Evolutionary conservation across 1,140 invertebrate species (phyloP), one percentile per base, ranked within the genome.

Genomic region (Plectrocnemia conspersa): DNA sequence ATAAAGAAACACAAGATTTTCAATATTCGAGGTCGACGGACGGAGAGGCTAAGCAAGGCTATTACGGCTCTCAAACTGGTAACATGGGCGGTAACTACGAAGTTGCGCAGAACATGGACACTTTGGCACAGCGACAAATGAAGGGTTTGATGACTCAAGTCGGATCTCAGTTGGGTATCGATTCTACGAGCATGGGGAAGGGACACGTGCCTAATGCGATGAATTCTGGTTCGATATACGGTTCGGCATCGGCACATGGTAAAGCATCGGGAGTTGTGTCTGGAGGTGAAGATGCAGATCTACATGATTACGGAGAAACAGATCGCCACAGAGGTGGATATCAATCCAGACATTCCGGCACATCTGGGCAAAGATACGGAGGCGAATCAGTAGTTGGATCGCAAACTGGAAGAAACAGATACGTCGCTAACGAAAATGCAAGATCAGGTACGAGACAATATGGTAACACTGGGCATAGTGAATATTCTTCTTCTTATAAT

Each of bases 1-100:
- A 73, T 49, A 69, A 66, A 63, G 74, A 76, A 62, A 74, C 66
- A 48, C 72, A 76, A 64, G 71, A 76, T 22, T 76, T 76, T 47
- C 64, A 76, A 56, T 76, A 67, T 58, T 71, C 72, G 2, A 68
- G 74, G 64, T 74, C 72, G 48, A 73, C 71, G 10, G 61, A 68
- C 0, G 72, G 73, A 41, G 73, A 71, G 25, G 62, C 36, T 7
- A 73, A 73, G 58, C 66, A 71, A 11, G 73, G 73, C 11, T 74
- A 54, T 29, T 76, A 74, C 52, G 71, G 66, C 3, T 67, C 72
- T 19, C 72, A 74, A 52, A 67, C 70, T 55, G 74, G 74, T 1
- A 76, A 76, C 46, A 73, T 74, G 71, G 72, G 72, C 13, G 74
- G 74, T 1, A 76, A 76, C 53, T 76, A 66, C 33, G 72, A 76